Base-by-base conservation (phyloP, 2,113 vertebrate species). In the Halcyon senegalensis region DNA sequence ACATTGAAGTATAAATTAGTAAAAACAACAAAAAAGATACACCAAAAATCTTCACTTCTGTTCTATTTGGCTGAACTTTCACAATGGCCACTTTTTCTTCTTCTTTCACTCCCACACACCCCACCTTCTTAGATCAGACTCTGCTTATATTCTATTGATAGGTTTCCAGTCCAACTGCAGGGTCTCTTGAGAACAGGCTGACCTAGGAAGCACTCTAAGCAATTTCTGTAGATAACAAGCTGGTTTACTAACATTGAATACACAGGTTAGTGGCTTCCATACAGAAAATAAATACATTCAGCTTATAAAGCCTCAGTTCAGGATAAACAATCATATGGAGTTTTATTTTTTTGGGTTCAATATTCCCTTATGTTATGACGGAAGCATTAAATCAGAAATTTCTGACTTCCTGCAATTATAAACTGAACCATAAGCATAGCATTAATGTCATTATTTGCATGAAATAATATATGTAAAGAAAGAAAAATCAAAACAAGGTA, bases 391-490 rank as follows among this genome's bases (percentile, higher is more conserved):
- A 92, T 87, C 16, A 74, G 44, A 84, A 91, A 55, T 66, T 81
- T 91, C 21, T 58, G 2, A 75, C 46, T 94, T 91, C 95, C 51
- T 90, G 31, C 24, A 87, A 80, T 94, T 92, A 90, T 55, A 94
- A 93, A 83, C 31, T 91, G n/a, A 89, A 62, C 25, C 5, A 76
- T 76, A 77, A 67, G 25, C 17, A 59, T 35, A 90, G 15, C 8
- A 75, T 73, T 82, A 84, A 91, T 83, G 44, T 37, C 24, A 82
- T 80, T 96, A 90, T 95, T 90, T 90, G 55, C 37, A 74, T 66
- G 21, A 76, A 82, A 89, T 55, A 89, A 59, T 73, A 62, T 62
- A 39, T 21, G 4, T 35, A 77, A 67, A 90, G 37, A 84, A 41
- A 51, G 1, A 6, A 68, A 84, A 72, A 76, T 51, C 37, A 82